These are phyloP conservation scores for Eueides isabella DNA, from an alignment of 1,140 invertebrate genomes.

Conservation along the genomic window DNA sequence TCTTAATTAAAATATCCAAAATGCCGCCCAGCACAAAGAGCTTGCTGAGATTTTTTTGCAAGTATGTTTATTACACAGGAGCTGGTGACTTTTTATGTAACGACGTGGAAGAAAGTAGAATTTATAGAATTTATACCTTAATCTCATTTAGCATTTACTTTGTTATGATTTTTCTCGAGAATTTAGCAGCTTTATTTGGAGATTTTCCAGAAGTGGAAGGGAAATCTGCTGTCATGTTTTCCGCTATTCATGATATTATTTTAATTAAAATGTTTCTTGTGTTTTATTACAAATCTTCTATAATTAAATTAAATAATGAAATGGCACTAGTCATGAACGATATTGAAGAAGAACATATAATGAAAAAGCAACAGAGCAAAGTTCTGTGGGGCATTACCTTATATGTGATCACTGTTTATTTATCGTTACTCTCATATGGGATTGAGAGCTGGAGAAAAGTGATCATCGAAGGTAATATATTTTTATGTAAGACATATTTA, in stretches of 20 bases:
- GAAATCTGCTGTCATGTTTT: slow-evolving; percentile 72
- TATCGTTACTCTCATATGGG: slow-evolving; percentile 65
- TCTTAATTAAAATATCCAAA: slow-evolving; percentile 18
- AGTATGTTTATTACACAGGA: slow-evolving; percentile 64
- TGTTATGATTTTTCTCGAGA: slow-evolving; percentile 70
- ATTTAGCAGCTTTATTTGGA: slow-evolving; percentile 66
- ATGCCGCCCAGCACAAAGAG: slow-evolving; percentile 57
- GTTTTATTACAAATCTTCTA: slow-evolving; percentile 58
- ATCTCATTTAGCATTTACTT: slow-evolving; percentile 62
- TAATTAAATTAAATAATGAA: slow-evolving; percentile 70
- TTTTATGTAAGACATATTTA: neutral
- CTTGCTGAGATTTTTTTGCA: slow-evolving; percentile 59
- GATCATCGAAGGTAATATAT: slow-evolving; percentile 58
- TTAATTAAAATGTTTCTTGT: slow-evolving; percentile 70
- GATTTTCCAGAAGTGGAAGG: slow-evolving; percentile 71
- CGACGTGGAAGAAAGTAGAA: slow-evolving; percentile 51
- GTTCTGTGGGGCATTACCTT: slow-evolving; percentile 59
- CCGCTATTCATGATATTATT: slow-evolving; percentile 72
- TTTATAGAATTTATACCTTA: slow-evolving; percentile 58
- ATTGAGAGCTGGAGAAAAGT: slow-evolving; percentile 62
- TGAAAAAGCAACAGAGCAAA: slow-evolving; percentile 65
- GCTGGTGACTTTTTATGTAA: slow-evolving; percentile 68
- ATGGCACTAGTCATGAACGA: slow-evolving; percentile 61
- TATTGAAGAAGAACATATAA: slow-evolving; percentile 57
- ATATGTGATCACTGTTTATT: slow-evolving; percentile 66